Conservation (phyloP, 2,113 vertebrate genomes). For the Crotalus horridus region DNA sequence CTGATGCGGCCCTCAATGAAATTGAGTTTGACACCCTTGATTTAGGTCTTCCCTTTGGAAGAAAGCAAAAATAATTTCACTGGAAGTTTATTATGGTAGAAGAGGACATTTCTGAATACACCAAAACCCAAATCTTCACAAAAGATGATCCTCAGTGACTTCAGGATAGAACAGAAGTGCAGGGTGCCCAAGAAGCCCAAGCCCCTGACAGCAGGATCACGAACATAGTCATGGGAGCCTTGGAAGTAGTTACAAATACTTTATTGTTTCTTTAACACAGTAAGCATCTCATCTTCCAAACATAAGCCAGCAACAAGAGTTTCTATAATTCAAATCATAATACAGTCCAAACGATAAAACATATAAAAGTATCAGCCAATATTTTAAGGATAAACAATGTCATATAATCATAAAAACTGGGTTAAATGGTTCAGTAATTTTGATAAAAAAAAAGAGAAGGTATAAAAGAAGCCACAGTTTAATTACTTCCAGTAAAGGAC, state of each 20-base stretch:
- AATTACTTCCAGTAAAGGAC: too few relatives aligned
- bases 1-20: too few relatives aligned
- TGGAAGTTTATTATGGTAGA: too few relatives aligned
- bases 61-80: too few relatives aligned
- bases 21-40: too few relatives aligned
- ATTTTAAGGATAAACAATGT: neutral
- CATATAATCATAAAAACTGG: neutral
- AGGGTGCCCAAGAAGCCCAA: too few relatives aligned
- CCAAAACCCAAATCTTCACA: too few relatives aligned
- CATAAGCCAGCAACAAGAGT: neutral
- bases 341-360: neutral
- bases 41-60: too few relatives aligned
- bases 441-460: neutral
- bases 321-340: neutral
- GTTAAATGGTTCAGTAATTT: neutral
- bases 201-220: constrained; percentile 23
- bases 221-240: constrained; percentile 11
- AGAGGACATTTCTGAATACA: too few relatives aligned
- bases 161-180: too few relatives aligned
- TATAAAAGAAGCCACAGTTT: neutral
- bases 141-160: too few relatives aligned
- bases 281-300: neutral
- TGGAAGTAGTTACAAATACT: neutral
- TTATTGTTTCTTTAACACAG: neutral
- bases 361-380: neutral